Percentiles rank a stretch among this genome's conserved stretches.
Conservation (phyloP, 2,888 invertebrate species). For the Drosophila meridiana region DNA sequence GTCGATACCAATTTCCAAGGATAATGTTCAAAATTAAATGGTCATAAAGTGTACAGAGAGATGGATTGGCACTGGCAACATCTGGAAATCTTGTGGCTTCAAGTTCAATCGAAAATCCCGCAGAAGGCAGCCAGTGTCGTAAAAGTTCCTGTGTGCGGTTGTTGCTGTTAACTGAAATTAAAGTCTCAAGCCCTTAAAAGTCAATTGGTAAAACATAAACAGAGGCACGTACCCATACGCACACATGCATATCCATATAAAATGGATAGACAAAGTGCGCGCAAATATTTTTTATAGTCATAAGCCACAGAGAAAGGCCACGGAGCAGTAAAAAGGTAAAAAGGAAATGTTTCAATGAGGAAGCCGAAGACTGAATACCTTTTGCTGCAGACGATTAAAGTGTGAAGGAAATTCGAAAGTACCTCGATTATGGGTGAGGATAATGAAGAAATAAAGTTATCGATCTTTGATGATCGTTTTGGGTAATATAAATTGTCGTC, state of each 20-base stretch:
- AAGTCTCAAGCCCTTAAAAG: constrained; percentile 32
- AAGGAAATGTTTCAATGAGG: neutral
- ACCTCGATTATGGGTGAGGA: neutral
- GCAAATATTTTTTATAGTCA: constrained; percentile 46
- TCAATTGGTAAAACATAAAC: constrained; percentile 55
- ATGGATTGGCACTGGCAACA: neutral
- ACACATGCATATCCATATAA: constrained; percentile 9
- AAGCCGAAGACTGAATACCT: constrained; percentile 13
- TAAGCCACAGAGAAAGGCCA: constrained; percentile 32
- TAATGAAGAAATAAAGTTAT: neutral
- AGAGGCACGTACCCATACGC: constrained; percentile 18
- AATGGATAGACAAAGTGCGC: constrained; percentile 37
- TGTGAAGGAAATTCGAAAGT: neutral
- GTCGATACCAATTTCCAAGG: constrained; percentile 10
- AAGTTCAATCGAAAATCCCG: constrained; percentile 4
- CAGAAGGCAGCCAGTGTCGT: constrained; percentile 3
- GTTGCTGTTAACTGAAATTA: constrained; percentile 21
- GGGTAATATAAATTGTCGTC: neutral
- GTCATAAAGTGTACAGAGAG: constrained; percentile 3
- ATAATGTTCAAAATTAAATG: constrained; percentile 4
- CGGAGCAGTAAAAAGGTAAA: neutral
- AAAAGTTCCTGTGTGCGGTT: constrained; percentile 13
- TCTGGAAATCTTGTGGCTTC: constrained; percentile 7
- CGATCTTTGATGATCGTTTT: neutral
- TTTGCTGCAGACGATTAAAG: neutral